Base-by-base conservation (phyloP, 1,140 invertebrate species). In the Camponotus floridanus region DNA sequence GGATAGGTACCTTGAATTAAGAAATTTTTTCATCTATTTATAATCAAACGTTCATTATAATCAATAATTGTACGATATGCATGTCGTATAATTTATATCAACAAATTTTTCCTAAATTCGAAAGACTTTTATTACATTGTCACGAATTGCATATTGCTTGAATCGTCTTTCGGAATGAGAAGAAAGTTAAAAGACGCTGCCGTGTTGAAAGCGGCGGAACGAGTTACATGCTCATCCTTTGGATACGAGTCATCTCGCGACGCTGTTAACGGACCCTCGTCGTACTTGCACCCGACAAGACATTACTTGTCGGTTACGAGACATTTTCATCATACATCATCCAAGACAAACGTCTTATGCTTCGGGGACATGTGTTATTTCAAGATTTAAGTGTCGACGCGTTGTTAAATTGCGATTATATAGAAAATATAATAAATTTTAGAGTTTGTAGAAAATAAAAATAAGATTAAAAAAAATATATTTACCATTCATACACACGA, bases 101-200 rank as follows among this genome's bases (percentile, higher is more conserved):
- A 59, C 9, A 5, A 31, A 61, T 5, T 45, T 18, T 48, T 48
- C 1, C 0, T 21, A 51, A 26, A 88, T 73, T 64, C 62, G 71
- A 42, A 71, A 88, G 81, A 81, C 76, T 68, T 84, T 87, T 71
- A 31, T 83, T 86, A 91, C 92, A 92, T 92, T 92, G 91, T 86
- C 88, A 88, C 86, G 90, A 93, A 93, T 92, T 90, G 89, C 88
- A 93, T 87, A 87, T 92, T 92, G 91, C 92, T 86, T 88, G 89
- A 45, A 48, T 13, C 13, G 45, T 11, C 11, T 48, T 11, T 13
- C 48, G 92, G 89, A 84, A 93, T 91, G 90, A 81, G 80, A 86
- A 89, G 81, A 76, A 92, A 91, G 88, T 88, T 87, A 67, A 81
- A 81, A 90, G 76, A 76, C 33, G 64, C 8, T 65, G 64, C 4